A percentile compares a stretch with the other conserved stretches of the same genome.
Conservation (phyloP, 2,113 vertebrate genomes). For the Tringa solitaria region DNA sequence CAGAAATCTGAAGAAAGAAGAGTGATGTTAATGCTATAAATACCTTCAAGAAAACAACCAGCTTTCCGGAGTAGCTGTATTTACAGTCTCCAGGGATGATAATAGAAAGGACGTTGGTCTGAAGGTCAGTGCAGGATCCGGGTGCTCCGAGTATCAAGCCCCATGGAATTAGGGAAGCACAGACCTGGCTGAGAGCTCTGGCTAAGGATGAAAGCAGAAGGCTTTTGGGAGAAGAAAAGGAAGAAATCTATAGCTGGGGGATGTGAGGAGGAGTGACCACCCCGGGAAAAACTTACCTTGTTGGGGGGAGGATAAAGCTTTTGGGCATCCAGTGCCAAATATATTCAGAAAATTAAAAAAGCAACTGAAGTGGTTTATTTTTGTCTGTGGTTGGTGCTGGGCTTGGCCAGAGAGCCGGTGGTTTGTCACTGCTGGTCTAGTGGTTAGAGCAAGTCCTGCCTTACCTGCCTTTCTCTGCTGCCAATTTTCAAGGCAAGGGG, state of each 20-base stretch:
- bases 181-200: background rate
- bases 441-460: background rate
- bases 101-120: background rate
- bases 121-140: constrained; percentile 8
- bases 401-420: background rate
- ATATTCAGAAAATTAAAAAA: background rate
- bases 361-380: background rate
- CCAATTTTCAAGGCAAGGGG: background rate
- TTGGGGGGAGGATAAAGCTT: background rate
- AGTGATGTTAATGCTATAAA: constrained; percentile 42
- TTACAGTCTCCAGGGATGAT: background rate
- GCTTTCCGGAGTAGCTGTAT: background rate
- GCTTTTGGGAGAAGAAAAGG: background rate
- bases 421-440: background rate
- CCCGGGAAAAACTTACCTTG: background rate
- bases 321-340: background rate
- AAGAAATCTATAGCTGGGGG: background rate
- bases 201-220: background rate
- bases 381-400: background rate
- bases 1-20: constrained; percentile 29
- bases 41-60: constrained; percentile 25
- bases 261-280: background rate
- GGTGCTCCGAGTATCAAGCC: background rate
- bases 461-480: background rate
- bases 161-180: background rate